Evolutionary conservation across 1,140 invertebrate species (phyloP).

Genomic region (Leptonema lineaticorne): DNA sequence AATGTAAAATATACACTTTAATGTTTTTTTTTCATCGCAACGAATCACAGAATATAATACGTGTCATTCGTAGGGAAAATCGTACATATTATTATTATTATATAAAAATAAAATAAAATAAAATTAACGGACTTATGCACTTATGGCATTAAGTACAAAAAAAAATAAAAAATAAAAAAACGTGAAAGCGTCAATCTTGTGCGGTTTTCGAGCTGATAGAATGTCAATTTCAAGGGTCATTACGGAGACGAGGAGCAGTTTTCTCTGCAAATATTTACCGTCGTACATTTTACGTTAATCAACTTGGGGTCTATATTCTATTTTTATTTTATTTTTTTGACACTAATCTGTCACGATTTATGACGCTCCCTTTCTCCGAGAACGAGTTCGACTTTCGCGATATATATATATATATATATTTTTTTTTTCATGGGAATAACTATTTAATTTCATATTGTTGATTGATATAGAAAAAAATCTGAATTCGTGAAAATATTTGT

Average conservation of each 20-base stretch:
- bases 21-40: no score
- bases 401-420: no score
- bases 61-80: no score
- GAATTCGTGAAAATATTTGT: no score
- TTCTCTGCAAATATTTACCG: neutral
- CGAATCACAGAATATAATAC: no score
- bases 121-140: neutral
- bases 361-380: neutral
- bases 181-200: constrained; percentile 1
- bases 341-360: constrained; percentile 6
- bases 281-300: neutral
- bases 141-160: neutral
- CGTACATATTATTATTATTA: neutral
- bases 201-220: constrained; percentile 3
- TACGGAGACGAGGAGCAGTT: neutral
- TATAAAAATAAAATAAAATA: neutral
- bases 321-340: no score
- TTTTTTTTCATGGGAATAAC: no score
- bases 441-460: no score
- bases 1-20: no score
- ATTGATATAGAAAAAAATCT: no score
- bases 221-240: constrained; percentile 18
- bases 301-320: neutral
- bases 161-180: neutral
- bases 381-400: no score